Evolutionary conservation across 2,113 vertebrate genomes (phyloP).

Genomic region (Salvelinus alpinus): DNA sequence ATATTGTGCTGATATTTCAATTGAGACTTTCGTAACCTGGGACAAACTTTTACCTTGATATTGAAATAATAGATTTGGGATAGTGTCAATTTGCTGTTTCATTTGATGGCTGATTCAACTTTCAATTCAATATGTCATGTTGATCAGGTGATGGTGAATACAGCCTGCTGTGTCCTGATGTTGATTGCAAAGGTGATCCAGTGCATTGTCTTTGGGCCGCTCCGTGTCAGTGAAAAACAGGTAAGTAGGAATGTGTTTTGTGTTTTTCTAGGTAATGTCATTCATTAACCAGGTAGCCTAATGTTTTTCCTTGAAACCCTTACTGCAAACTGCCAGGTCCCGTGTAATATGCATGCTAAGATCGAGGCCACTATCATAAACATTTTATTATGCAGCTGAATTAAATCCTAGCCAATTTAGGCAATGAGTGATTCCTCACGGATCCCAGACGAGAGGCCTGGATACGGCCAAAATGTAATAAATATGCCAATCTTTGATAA

Average conservation of each 20-base stretch:
- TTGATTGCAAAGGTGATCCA: slow-evolving; percentile 91
- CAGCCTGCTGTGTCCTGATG: slow-evolving; percentile 94
- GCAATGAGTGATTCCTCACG: too few relatives aligned
- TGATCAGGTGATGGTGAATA: slow-evolving; percentile 87
- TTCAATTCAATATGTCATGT: not conserved
- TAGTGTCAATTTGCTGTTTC: not conserved
- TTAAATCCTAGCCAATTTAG: too few relatives aligned
- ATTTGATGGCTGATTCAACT: not conserved
- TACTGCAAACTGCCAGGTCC: not conserved
- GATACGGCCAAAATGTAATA: too few relatives aligned
- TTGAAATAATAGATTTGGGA: not conserved
- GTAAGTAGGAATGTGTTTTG: slow-evolving; percentile 65
- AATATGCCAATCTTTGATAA: too few relatives aligned
- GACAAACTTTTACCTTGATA: not conserved
- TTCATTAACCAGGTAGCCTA: not conserved
- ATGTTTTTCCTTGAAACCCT: too few relatives aligned
- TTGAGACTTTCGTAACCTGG: too few relatives aligned
- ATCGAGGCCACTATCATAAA: too few relatives aligned
- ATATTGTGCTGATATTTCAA: too few relatives aligned
- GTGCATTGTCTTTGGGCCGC: slow-evolving; percentile 87
- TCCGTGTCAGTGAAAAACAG: slow-evolving; percentile 94
- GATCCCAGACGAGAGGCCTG: too few relatives aligned
- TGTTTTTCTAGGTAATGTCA: not conserved
- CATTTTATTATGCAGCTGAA: too few relatives aligned
- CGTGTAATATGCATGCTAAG: not conserved